Evolutionary conservation across 2,113 vertebrate genomes (phyloP).

Genomic region (Nyctereutes procyonoides): DNA sequence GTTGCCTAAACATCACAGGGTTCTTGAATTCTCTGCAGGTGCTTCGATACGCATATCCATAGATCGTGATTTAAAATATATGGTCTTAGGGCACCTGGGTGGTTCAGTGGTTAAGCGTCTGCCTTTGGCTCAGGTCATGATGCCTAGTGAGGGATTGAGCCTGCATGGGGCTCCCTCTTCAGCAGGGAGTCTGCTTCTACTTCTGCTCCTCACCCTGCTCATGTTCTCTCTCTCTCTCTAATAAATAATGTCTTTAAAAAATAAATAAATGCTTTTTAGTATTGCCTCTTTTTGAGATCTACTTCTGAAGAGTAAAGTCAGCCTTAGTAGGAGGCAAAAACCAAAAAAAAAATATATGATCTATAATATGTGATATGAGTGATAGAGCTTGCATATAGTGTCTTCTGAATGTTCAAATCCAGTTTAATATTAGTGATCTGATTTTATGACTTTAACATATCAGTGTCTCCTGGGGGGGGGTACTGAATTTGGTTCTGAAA

Average conservation of each 20-base stretch:
- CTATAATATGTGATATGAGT: background rate
- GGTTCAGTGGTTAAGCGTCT: too few species aligned
- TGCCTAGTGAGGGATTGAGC: too few species aligned
- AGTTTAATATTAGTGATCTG: slow-evolving; percentile 29
- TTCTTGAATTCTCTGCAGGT: slow-evolving; percentile 50
- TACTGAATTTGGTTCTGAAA: slow-evolving; percentile 44
- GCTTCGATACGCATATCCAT: slow-evolving; percentile 6
- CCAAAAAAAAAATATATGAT: background rate
- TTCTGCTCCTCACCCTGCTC: too few species aligned
- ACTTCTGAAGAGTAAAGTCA: too few species aligned
- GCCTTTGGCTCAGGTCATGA: too few species aligned
- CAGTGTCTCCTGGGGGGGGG: background rate
- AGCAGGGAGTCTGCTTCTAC: too few species aligned
- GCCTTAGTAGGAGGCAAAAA: too few species aligned
- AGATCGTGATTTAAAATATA: slow-evolving; percentile 22
- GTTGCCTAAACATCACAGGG: background rate
- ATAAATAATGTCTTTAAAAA: too few species aligned
- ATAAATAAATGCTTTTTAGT: too few species aligned
- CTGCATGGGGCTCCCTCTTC: too few species aligned
- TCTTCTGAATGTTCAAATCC: slow-evolving; percentile 50
- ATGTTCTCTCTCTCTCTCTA: too few species aligned
- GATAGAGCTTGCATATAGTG: background rate
- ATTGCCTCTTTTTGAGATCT: too few species aligned
- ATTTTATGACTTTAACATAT: slow-evolving; percentile 45
- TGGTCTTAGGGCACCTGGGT: background rate